phyloP scores from a whole-genome alignment of 2,888 invertebrate genomes.

The Lymantria dispar region DNA sequence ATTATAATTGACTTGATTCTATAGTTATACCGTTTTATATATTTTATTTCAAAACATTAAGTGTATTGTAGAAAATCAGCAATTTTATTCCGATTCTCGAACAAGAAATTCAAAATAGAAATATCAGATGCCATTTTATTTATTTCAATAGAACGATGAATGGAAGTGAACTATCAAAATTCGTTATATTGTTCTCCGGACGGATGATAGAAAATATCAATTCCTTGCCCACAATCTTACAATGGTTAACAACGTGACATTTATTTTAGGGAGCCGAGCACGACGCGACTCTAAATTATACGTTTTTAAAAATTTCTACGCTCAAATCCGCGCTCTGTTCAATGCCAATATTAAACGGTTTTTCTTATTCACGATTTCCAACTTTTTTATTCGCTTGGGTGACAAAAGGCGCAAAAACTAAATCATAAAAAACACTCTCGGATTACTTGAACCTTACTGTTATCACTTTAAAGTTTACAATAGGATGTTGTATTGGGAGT shows the following conservation, averaged over 20 bases:
- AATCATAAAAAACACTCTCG: slow-evolving; percentile 27
- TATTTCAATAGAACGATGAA: slow-evolving; percentile 16
- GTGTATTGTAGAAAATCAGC: neutral
- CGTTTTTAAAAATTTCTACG: slow-evolving; percentile 61
- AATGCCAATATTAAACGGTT: slow-evolving; percentile 76
- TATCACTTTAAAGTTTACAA: slow-evolving; percentile 38
- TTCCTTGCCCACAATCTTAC: slow-evolving; percentile 35
- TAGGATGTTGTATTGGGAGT: slow-evolving; percentile 25
- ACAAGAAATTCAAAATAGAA: slow-evolving; percentile 7
- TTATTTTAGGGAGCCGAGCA: slow-evolving; percentile 41
- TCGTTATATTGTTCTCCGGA: neutral
- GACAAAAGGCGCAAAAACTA: slow-evolving; percentile 66
- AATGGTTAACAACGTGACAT: slow-evolving; percentile 44
- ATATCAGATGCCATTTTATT: slow-evolving; percentile 8
- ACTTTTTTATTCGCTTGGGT: slow-evolving; percentile 71
- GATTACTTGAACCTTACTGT: slow-evolving; percentile 33
- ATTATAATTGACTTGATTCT: neutral
- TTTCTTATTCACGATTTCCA: slow-evolving; percentile 78
- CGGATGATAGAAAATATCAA: slow-evolving; percentile 40
- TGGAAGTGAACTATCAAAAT: slow-evolving; percentile 13
- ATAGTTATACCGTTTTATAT: neutral
- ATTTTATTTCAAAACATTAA: neutral
- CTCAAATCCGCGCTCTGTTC: slow-evolving; percentile 62
- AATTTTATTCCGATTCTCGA: neutral
- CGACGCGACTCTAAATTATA: slow-evolving; percentile 51